phyloP scores from a whole-genome alignment of 2,888 invertebrate species.

The Lathronympha strigana region DNA sequence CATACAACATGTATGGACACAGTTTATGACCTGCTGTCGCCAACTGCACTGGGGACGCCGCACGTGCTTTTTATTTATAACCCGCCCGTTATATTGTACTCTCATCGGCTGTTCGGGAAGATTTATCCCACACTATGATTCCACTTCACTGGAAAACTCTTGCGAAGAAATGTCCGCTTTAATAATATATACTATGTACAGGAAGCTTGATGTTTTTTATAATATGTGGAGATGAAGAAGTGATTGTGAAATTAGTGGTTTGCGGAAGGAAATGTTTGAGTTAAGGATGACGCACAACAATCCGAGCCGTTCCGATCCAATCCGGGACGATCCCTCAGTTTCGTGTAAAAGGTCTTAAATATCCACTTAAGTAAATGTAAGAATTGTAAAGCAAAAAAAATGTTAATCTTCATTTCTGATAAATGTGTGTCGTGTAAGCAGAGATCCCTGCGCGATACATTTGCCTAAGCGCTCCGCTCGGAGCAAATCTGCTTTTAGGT shows the following conservation, averaged over 20 bases:
- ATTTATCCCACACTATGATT: slow-evolving; percentile 27
- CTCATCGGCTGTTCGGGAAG: slow-evolving; percentile 23
- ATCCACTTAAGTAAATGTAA: background rate
- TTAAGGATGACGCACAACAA: too few species aligned
- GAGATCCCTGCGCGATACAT: slow-evolving; percentile 26
- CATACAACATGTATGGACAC: too few species aligned
- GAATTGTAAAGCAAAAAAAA: background rate
- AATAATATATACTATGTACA: too few species aligned
- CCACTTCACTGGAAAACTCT: background rate
- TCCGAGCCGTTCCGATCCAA: too few species aligned
- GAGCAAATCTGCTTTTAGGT: slow-evolving; percentile 17
- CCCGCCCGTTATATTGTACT: slow-evolving; percentile 25
- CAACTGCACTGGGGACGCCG: slow-evolving; percentile 1
- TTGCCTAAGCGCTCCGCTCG: slow-evolving; percentile 19
- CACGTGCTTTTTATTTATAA: slow-evolving; percentile 36
- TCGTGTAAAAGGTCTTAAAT: background rate
- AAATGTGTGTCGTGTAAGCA: slow-evolving; percentile 23
- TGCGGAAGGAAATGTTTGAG: too few species aligned
- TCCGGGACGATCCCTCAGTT: too few species aligned
- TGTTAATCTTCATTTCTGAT: slow-evolving; percentile 23
- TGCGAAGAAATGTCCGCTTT: background rate
- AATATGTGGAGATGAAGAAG: background rate
- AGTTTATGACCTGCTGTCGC: slow-evolving; percentile 11
- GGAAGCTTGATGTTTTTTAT: background rate
- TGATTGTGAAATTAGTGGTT: too few species aligned